Percentiles rank a stretch among this genome's conserved stretches.
Evolutionary conservation across 2,797 vertebrate species (phyloP).

Genomic region (Cirrhinus mrigala): DNA sequence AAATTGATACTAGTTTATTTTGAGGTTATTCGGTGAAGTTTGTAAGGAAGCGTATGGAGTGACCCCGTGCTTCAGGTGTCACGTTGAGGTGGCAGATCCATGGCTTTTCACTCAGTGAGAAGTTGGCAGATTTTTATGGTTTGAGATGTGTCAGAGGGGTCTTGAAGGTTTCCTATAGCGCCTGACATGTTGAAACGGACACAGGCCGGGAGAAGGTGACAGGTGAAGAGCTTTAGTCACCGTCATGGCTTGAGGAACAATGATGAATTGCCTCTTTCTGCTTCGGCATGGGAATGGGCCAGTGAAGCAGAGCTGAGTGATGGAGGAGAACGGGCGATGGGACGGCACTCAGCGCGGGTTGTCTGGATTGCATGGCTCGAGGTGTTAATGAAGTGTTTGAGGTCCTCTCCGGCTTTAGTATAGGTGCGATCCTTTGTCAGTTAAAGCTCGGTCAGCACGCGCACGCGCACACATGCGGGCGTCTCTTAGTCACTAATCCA

Average conservation of each 20-base stretch:
- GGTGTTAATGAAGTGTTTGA: slow-evolving; percentile 42
- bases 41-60: neutral
- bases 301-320: slow-evolving; percentile 38
- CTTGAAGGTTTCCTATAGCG: slow-evolving; percentile 32
- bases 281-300: slow-evolving; percentile 32
- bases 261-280: slow-evolving; percentile 14
- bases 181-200: slow-evolving; percentile 13
- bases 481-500: slow-evolving; percentile 71
- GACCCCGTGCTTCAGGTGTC: slow-evolving; percentile 46
- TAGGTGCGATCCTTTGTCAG: slow-evolving; percentile 38
- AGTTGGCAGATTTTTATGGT: slow-evolving; percentile 58
- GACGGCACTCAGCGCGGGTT: neutral
- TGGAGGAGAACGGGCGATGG: slow-evolving; percentile 19
- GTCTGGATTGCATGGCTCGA: slow-evolving; percentile 38
- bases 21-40: neutral
- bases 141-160: slow-evolving; percentile 56
- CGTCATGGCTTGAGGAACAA: slow-evolving; percentile 37
- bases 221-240: slow-evolving; percentile 54
- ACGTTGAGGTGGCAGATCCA: slow-evolving; percentile 58
- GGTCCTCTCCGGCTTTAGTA: slow-evolving; percentile 17
- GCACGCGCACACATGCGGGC: slow-evolving; percentile 9
- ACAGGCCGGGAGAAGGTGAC: slow-evolving; percentile 37
- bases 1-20: too few species aligned
- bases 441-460: slow-evolving; percentile 20
- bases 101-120: slow-evolving; percentile 48